These are phyloP conservation scores for Endotricha flammealis DNA, from an alignment of 2,888 invertebrate genomes.

Conservation along the genomic window DNA sequence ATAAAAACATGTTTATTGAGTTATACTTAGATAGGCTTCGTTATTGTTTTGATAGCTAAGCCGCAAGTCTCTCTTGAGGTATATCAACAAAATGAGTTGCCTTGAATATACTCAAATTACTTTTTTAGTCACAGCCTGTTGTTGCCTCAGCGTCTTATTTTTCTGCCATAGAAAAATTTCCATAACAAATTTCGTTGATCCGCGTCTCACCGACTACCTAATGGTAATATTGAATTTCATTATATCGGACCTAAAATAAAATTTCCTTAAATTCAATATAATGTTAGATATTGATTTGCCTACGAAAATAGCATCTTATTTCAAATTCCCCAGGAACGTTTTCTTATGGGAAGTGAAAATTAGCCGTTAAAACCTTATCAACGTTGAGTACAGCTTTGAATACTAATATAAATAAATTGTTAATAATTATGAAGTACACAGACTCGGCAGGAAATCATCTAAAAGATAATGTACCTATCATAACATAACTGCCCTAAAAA, in stretches of 20 bases:
- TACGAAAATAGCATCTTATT: slow-evolving; percentile 14
- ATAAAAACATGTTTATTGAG: too few relatives aligned
- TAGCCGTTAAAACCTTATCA: slow-evolving; percentile 35
- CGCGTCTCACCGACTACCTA: slow-evolving; percentile 21
- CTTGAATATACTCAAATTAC: slow-evolving; percentile 8
- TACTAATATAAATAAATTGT: slow-evolving; percentile 40
- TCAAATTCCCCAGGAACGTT: slow-evolving; percentile 20
- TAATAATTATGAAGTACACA: slow-evolving; percentile 23
- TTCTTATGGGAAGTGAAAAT: slow-evolving; percentile 32
- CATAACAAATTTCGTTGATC: slow-evolving; percentile 34
- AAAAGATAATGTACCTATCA: too few relatives aligned
- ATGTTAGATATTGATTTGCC: slow-evolving; percentile 9
- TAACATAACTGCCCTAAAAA: too few relatives aligned
- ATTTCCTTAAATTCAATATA: slow-evolving; percentile 15
- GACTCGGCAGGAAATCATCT: slow-evolving; percentile 15
- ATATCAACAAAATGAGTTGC: slow-evolving; percentile 7
- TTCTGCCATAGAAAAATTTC: slow-evolving; percentile 27
- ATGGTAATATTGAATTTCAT: slow-evolving; percentile 30
- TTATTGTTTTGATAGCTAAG: slow-evolving; percentile 11
- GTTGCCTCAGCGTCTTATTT: slow-evolving; percentile 24
- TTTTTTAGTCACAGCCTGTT: slow-evolving; percentile 18
- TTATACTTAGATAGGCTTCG: too few relatives aligned
- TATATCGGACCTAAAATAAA: slow-evolving; percentile 11
- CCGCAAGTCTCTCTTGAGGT: slow-evolving; percentile 1
- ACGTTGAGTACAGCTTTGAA: slow-evolving; percentile 36